Evolutionary conservation across 2,888 invertebrate species (phyloP).

Genomic region (Euplexia lucipara): DNA sequence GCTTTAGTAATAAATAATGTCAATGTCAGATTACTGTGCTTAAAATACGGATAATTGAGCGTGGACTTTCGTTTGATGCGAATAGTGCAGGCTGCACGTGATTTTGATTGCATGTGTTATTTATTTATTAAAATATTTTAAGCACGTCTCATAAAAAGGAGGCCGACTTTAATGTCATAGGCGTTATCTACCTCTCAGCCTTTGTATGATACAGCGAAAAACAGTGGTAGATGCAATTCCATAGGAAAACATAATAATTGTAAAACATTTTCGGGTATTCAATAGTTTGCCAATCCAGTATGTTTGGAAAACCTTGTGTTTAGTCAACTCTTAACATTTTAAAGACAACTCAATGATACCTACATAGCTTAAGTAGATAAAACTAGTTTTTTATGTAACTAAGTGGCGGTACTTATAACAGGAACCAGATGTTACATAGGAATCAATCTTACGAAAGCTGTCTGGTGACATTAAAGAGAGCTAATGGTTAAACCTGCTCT

Average conservation of each 20-base stretch:
- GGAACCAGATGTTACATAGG: constrained; percentile 7
- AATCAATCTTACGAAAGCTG: constrained; percentile 38
- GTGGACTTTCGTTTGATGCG: constrained; percentile 28
- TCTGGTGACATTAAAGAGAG: constrained; percentile 19
- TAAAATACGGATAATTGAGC: constrained; percentile 4
- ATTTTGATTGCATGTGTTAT: too few species aligned
- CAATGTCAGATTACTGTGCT: constrained; percentile 23
- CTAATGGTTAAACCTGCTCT: constrained; percentile 32
- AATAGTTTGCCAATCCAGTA: too few species aligned
- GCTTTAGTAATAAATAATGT: constrained; percentile 18
- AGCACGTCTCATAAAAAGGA: too few species aligned
- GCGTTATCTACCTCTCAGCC: too few species aligned
- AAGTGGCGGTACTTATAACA: constrained; percentile 15
- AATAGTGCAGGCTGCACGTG: constrained; percentile 2
- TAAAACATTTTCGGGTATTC: too few species aligned
- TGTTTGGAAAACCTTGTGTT: background rate
- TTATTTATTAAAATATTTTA: too few species aligned
- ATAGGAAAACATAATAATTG: too few species aligned
- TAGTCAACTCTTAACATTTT: background rate
- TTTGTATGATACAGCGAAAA: too few species aligned
- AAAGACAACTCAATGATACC: background rate
- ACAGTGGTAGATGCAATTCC: too few species aligned
- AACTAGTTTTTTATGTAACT: background rate
- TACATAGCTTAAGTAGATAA: background rate
- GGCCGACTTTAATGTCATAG: too few species aligned